Evolutionary conservation across 2,888 invertebrate genomes (phyloP), one percentile per base, ranked within the genome.

Genomic region (Pherbina coryleti): DNA sequence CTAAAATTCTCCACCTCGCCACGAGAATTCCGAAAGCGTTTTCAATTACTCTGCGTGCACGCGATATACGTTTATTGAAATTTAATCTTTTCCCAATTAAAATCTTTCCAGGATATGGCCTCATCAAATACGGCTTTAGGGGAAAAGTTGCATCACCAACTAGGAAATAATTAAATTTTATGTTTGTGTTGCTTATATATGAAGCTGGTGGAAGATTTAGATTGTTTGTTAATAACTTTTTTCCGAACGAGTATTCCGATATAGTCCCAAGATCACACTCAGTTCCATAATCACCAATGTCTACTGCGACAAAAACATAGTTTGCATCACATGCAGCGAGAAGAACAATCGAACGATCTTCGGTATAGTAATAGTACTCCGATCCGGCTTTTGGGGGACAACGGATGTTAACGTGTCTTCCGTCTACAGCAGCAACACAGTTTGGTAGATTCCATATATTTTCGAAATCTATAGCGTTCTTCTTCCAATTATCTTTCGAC

Each of bases 191-290:
- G 25, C 31, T 2, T 64, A 31, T 3, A 22, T 28, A 5, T 31
- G 14, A 64, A 31, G 31, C 4, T 5, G 67, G 78, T 70, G 80
- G 79, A 19, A 81, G 31, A 25, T 69, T 77, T 25, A 79, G 51
- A 2, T 31, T 31, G 17, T 78, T 76, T 53, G 66, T 70, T n/a
- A 78, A 79, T 0, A 80, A 25, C 49, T 73, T 70, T 28, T 78
- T 25, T 7, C 79, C 77, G 11, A 80, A 80, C 8, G 67, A 51
- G 28, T 55, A 72, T 11, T 72, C 69, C 4, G 71, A 62, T 19
- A 80, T 72, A 53, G 76, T 75, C 8, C 80, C 77, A 22, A 75
- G 71, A 70, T 79, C 76, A 31, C 76, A 74, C 34, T 76, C 69
- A n/a, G 73, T 73, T 28, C 79, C 76, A 19, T 60, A 69, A 17